Percentiles rank a stretch among this genome's conserved stretches.
Conservation (phyloP, 2,888 invertebrate genomes). For the Xanthorhoe designata region DNA sequence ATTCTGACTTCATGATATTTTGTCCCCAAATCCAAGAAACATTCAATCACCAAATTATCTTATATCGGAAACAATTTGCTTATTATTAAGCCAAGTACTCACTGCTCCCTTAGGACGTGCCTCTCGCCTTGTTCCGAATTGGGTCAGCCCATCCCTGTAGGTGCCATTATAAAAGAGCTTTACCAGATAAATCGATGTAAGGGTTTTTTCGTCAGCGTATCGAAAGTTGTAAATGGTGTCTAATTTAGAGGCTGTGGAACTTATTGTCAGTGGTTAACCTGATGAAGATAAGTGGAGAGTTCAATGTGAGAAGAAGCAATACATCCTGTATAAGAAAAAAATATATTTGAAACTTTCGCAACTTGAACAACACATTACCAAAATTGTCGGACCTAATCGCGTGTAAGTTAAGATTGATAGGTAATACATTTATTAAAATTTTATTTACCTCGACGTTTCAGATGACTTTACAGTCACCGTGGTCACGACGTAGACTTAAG, state of each 20-base stretch:
- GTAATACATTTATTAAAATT: no score
- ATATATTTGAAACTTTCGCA: no score
- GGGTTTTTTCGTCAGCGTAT: conserved; percentile 47
- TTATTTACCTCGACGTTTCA: no score
- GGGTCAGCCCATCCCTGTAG: conserved; percentile 66
- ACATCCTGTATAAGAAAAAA: no score
- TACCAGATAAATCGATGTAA: conserved; percentile 60
- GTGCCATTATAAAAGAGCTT: conserved; percentile 60
- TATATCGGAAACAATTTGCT: conserved; percentile 58
- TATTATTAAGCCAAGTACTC: conserved; percentile 60
- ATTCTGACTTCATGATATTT: background rate
- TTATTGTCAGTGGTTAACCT: background rate
- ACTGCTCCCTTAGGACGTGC: conserved; percentile 67
- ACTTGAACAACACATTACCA: no score
- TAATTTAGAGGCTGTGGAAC: conserved; percentile 17
- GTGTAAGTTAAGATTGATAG: no score
- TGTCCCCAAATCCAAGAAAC: conserved; percentile 4
- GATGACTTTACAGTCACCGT: no score
- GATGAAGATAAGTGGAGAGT: no score
- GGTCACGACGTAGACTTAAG: no score
- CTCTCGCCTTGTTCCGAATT: conserved; percentile 65
- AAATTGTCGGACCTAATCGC: no score
- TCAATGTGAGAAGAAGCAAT: background rate
- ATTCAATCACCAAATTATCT: conserved; percentile 16
- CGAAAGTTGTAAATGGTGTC: conserved; percentile 24